phyloP scores from a whole-genome alignment of 2,888 invertebrate species.

The Esperia sulphurella region DNA sequence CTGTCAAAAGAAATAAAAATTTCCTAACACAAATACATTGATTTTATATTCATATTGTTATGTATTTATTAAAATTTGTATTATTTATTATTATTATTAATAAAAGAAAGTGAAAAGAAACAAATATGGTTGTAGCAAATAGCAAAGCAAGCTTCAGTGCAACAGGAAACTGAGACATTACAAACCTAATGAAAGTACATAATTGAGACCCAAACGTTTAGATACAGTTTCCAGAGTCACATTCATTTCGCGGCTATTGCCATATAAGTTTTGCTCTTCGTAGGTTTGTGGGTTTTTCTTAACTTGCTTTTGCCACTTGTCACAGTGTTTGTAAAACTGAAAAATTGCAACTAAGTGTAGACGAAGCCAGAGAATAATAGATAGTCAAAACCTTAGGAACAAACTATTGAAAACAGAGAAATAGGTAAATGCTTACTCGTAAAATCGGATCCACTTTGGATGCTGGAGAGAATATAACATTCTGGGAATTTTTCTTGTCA shows the following conservation, averaged over 20 bases:
- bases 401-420: too few relatives aligned
- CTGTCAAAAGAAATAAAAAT: too few relatives aligned
- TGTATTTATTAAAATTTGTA: too few relatives aligned
- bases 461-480: slow-evolving; percentile 83
- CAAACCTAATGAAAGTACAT: slow-evolving; percentile 73
- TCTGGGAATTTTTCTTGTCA: slow-evolving; percentile 79
- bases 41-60: too few relatives aligned
- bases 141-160: slow-evolving; percentile 45
- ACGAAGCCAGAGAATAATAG: slow-evolving; percentile 25
- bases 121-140: slow-evolving; percentile 32
- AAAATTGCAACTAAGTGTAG: slow-evolving; percentile 58
- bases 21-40: too few relatives aligned
- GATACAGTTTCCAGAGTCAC: slow-evolving; percentile 79
- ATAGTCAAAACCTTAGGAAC: neutral
- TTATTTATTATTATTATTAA: too few relatives aligned
- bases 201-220: slow-evolving; percentile 78
- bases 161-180: slow-evolving; percentile 28
- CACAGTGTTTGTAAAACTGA: slow-evolving; percentile 89
- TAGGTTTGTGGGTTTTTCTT: slow-evolving; percentile 82
- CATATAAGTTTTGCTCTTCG: slow-evolving; percentile 77
- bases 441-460: slow-evolving; percentile 82
- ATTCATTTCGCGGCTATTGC: slow-evolving; percentile 75
- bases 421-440: slow-evolving; percentile 71
- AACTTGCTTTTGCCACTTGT: slow-evolving; percentile 84
- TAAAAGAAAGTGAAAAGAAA: neutral